Percentiles rank a stretch among this genome's conserved stretches.
These are phyloP conservation scores for Neofelis nebulosa DNA, from an alignment of 2,113 vertebrate species.

Conservation along the genomic window DNA sequence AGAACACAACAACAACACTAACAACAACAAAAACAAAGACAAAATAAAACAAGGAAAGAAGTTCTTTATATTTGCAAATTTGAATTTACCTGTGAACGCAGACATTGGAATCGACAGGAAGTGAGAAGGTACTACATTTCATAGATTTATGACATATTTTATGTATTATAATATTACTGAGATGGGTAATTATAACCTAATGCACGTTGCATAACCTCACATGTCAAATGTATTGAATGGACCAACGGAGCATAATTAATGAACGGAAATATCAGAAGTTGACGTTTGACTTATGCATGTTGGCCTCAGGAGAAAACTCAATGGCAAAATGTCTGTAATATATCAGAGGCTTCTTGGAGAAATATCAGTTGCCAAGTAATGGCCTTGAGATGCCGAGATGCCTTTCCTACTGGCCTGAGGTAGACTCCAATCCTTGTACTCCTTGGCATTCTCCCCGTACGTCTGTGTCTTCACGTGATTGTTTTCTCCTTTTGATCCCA, in stretches of 20 bases:
- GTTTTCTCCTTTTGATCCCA: not conserved
- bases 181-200: not conserved
- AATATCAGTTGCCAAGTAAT: not conserved
- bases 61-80: not conserved
- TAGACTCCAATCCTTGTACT: not conserved
- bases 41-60: not conserved
- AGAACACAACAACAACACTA: not conserved
- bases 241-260: not conserved
- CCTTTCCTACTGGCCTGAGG: not conserved
- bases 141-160: not conserved
- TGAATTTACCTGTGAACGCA: not conserved
- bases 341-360: not conserved
- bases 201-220: not conserved
- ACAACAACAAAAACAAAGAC: not conserved
- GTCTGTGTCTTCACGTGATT: not conserved
- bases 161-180: not conserved
- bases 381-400: not conserved
- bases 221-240: not conserved
- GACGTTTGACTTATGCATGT: not conserved
- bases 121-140: not conserved
- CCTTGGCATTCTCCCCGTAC: not conserved
- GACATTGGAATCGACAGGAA: not conserved
- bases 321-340: not conserved
- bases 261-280: not conserved
- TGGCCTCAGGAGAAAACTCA: slow-evolving; percentile 15